Percentiles rank a stretch among this genome's conserved stretches.
phyloP scores from a whole-genome alignment of 2,113 vertebrate genomes.

The Colossoma macropomum region DNA sequence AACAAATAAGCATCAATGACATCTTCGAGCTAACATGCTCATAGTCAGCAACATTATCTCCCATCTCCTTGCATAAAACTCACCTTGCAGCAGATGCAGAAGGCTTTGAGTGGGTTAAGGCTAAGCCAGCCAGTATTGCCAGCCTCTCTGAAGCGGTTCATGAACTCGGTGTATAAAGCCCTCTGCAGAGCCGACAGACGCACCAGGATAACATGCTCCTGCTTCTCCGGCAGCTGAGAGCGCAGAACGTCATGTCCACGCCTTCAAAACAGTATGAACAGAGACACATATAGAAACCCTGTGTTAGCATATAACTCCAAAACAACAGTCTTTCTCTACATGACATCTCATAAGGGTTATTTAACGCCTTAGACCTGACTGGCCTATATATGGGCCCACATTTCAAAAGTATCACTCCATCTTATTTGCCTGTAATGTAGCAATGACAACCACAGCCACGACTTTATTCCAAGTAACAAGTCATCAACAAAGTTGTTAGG shows the following conservation, averaged over 20 bases:
- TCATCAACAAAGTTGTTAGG: too few relatives aligned
- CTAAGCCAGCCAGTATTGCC: constrained; percentile 95
- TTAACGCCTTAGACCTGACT: too few relatives aligned
- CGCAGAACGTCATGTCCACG: constrained; percentile 93
- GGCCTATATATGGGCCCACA: too few relatives aligned
- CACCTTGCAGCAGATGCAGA: constrained; percentile 97
- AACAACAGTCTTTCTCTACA: too few relatives aligned
- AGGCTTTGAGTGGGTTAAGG: constrained; percentile 94
- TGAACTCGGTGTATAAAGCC: constrained; percentile 93
- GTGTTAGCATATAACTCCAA: not conserved
- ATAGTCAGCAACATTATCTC: not conserved
- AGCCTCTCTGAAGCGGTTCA: constrained; percentile 94
- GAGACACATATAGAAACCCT: not conserved
- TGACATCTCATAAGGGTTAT: too few relatives aligned
- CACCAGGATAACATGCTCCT: constrained; percentile 93
- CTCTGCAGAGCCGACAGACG: constrained; percentile 92
- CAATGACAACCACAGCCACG: too few relatives aligned
- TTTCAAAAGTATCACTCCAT: too few relatives aligned
- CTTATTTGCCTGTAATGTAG: too few relatives aligned
- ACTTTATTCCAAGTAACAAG: too few relatives aligned
- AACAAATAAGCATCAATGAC: not conserved
- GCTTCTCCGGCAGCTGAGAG: constrained; percentile 90
- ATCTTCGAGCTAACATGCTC: not conserved
- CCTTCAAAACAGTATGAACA: constrained; percentile 64
- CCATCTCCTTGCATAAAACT: constrained; percentile 36